Evolutionary conservation across 2,797 vertebrate species (phyloP).

Genomic region (Acanthurus tractus): DNA sequence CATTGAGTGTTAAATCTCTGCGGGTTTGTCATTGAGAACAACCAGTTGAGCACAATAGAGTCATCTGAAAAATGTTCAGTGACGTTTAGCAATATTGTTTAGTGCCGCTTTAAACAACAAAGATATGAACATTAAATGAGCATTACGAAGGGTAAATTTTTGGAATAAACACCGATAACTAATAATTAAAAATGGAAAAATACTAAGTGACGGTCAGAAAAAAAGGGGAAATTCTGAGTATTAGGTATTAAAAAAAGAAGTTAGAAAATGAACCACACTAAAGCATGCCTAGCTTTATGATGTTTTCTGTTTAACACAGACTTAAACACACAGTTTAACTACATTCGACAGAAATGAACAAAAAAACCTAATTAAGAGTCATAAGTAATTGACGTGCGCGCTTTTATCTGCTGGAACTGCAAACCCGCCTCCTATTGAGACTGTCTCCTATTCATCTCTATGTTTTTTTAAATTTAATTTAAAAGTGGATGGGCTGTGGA

Average conservation of each 20-base stretch:
- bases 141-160: too few relatives aligned
- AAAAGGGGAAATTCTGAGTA: background rate
- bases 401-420: slow-evolving; percentile 5
- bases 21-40: background rate
- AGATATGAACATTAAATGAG: too few relatives aligned
- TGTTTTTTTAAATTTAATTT: slow-evolving; percentile 23
- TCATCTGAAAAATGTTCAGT: background rate
- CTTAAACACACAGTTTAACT: background rate
- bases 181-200: background rate
- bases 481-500: slow-evolving; percentile 45
- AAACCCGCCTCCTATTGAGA: slow-evolving; percentile 29
- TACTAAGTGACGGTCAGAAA: too few relatives aligned
- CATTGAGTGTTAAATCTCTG: background rate
- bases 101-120: background rate
- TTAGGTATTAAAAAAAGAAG: slow-evolving; percentile 3
- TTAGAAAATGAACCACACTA: background rate
- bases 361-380: background rate
- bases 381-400: background rate
- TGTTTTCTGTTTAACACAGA: background rate
- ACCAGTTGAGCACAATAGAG: background rate
- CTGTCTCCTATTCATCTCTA: slow-evolving; percentile 26
- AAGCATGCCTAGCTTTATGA: slow-evolving; percentile 6
- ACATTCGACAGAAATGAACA: background rate
- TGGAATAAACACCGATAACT: background rate
- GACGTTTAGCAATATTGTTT: background rate